Percentiles rank a stretch among this genome's conserved stretches.
phyloP scores from a whole-genome alignment of 2,888 invertebrate species.

The Hedychridium roseum region DNA sequence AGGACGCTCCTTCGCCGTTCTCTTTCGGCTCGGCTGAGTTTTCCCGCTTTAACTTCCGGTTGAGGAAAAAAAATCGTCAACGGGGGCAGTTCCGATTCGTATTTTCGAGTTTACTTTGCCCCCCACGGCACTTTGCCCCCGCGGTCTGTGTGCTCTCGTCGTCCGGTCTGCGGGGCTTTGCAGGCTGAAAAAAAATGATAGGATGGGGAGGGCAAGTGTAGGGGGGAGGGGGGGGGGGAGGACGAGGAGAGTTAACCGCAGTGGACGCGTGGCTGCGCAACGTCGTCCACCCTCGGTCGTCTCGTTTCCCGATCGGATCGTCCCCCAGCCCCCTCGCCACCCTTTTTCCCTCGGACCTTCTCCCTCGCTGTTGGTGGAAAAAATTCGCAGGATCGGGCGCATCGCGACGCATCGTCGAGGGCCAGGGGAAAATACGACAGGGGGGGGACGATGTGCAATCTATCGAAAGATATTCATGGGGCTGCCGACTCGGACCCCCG shows the following conservation, averaged over 20 bases:
- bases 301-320: too few relatives aligned
- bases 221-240: constrained; percentile 9
- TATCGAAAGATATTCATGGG: constrained; percentile 65
- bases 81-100: too few relatives aligned
- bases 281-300: not conserved
- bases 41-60: too few relatives aligned
- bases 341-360: too few relatives aligned
- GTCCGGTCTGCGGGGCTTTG: not conserved
- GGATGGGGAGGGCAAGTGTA: constrained; percentile 4
- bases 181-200: not conserved
- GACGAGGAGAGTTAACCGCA: constrained; percentile 52
- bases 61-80: too few relatives aligned
- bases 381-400: constrained; percentile 30
- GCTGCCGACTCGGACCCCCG: constrained; percentile 54
- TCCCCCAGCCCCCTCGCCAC: too few relatives aligned
- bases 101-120: too few relatives aligned
- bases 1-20: too few relatives aligned
- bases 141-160: not conserved
- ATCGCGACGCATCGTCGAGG: constrained; percentile 44
- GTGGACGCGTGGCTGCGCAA: constrained; percentile 55
- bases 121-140: too few relatives aligned
- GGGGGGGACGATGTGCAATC: constrained; percentile 61
- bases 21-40: too few relatives aligned
- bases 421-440: constrained; percentile 34
- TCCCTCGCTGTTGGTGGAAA: not conserved